phyloP scores from a whole-genome alignment of 64 coral and sea anemone genomes.

The Porites australiensis region DNA sequence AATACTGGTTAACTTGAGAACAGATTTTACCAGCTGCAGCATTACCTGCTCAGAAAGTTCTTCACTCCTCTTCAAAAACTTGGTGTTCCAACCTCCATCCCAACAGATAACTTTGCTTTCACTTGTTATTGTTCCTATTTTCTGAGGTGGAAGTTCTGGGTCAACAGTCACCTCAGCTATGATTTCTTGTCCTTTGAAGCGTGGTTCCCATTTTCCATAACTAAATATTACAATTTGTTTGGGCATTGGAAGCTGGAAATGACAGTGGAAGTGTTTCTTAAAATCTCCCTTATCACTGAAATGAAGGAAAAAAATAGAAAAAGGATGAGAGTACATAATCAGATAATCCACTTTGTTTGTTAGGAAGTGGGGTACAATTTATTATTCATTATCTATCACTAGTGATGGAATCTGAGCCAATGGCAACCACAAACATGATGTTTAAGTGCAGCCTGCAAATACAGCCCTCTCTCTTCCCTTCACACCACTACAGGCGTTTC shows the following conservation, averaged over 20 bases:
- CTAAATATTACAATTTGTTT: slow-evolving; percentile 84
- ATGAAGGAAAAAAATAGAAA: neutral
- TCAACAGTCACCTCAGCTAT: slow-evolving; percentile 79
- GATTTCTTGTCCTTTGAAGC: slow-evolving; percentile 55
- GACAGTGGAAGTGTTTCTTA: slow-evolving; percentile 66
- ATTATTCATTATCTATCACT: too few species aligned
- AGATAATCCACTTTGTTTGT: neutral
- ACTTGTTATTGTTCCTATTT: slow-evolving; percentile 69
- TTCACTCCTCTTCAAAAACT: slow-evolving; percentile 64
- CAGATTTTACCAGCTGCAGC: too few species aligned
- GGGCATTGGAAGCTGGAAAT: slow-evolving; percentile 84
- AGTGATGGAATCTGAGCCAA: too few species aligned
- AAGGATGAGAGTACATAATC: neutral
- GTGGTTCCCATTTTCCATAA: slow-evolving; percentile 76
- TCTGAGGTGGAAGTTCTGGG: slow-evolving; percentile 60
- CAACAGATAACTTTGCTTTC: slow-evolving; percentile 81
- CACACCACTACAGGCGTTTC: too few species aligned
- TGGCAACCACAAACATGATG: too few species aligned
- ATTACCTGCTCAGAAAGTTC: slow-evolving; percentile 58
- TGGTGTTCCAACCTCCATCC: slow-evolving; percentile 70
- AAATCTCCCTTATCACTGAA: slow-evolving; percentile 52
- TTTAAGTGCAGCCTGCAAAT: too few species aligned
- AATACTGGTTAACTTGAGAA: too few species aligned
- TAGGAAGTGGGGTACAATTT: too few species aligned
- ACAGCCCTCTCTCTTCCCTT: too few species aligned